Evolutionary conservation across 92 coral and sea anemone genomes (phyloP), one percentile per base, ranked within the genome.

Genomic region (Zoanthus solanderi): DNA sequence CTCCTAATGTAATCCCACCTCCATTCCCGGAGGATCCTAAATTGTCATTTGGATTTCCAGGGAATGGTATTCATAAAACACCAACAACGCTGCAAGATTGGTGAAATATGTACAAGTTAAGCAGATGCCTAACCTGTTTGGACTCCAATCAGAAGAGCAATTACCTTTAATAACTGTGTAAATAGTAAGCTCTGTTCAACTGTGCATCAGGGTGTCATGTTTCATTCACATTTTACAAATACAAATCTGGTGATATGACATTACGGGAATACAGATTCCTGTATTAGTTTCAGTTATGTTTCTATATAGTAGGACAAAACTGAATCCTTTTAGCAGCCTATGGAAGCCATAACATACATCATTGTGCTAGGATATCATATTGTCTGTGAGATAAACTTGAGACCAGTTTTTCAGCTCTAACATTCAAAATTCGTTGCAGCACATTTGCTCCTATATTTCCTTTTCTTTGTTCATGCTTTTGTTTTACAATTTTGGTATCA

Each of bases 1-100:
- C 83, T 1, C 15, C 88, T 18, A 83, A 80, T 71, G 87, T 95
- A 77, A 83, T 93, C 15, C 89, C 98, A 0, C 98, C 98, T 0
- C 98, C 98, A n/a, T 91, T 91, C 65, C 96, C 89, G 7, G 93
- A 89, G 76, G 98, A 95, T 81, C 79, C 80, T n/a, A 77, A 86
- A 14, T 6, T 88, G 30, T 88, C 91, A 30, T 91, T 91, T 80
- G 92, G 93, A 18, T 93, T 93, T 87, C 93, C 89, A 42, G 86
- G 87, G 29, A 93, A 92, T 42, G 90, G 88, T 1, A 67, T 92
- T 13, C 96, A 94, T 48, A 83, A 90, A 5, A 92, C 93, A 9
- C 90, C 84, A 45, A 83, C 94, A 61, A 91, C 90, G 5, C 85
- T 88, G 47, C 89, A 87, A 63, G 92, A 88, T 13, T 91, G 94